phyloP scores from a whole-genome alignment of 2,797 vertebrate species.

The Enteromius thamalakanensis region DNA sequence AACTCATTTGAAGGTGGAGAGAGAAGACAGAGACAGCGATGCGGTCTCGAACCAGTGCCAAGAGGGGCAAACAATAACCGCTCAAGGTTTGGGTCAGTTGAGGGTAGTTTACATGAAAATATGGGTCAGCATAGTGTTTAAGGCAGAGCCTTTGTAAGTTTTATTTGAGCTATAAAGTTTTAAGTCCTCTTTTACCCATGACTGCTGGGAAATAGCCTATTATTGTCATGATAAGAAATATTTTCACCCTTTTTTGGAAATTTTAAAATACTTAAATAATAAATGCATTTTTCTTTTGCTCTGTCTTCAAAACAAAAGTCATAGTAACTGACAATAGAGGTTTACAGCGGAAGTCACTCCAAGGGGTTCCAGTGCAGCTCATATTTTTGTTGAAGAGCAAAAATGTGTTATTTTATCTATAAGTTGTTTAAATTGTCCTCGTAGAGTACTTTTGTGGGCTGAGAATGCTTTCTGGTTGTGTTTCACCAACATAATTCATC shows the following conservation, averaged over 20 bases:
- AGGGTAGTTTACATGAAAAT: conserved; percentile 35
- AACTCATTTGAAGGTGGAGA: conserved; percentile 56
- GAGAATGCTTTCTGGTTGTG: not conserved
- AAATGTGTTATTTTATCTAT: not conserved
- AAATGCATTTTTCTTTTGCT: not conserved
- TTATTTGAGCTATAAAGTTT: not conserved
- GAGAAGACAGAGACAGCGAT: conserved; percentile 54
- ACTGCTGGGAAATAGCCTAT: not conserved
- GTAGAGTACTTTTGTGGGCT: not conserved
- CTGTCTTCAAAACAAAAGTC: not conserved
- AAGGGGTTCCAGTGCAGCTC: not conserved
- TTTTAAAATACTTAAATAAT: not conserved
- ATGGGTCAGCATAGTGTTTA: conserved; percentile 21
- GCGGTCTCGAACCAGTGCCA: conserved; percentile 41
- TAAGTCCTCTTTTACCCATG: not conserved
- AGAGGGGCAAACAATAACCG: conserved; percentile 32
- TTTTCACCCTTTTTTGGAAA: not conserved
- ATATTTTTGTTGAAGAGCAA: not conserved
- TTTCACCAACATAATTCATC: not conserved
- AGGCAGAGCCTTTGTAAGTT: not conserved
- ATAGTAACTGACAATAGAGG: conserved; percentile 1
- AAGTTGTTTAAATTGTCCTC: not conserved
- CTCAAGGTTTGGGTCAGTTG: conserved; percentile 42
- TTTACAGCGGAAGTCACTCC: not conserved
- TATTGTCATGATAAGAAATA: not conserved